A percentile compares a stretch with the other conserved stretches of the same genome.
Conservation (phyloP, 2,797 vertebrate genomes). For the Borostomias antarcticus region DNA sequence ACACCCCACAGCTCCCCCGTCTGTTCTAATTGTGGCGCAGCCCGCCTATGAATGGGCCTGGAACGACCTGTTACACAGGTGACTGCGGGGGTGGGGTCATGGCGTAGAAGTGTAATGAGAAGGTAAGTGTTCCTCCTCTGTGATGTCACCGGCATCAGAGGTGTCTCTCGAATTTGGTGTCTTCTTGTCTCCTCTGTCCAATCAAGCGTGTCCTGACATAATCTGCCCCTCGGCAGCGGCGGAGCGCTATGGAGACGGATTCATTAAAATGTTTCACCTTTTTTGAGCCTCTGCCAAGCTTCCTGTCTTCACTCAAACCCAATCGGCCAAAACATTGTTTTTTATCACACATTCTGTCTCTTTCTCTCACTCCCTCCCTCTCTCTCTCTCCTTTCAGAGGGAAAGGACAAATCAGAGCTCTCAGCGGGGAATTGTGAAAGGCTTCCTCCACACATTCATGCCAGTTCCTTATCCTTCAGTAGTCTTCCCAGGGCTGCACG, state of each 20-base stretch:
- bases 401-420: constrained; percentile 40
- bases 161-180: background rate
- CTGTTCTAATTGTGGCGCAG: too few species aligned
- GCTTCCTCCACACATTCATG: constrained; percentile 32
- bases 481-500: too few species aligned
- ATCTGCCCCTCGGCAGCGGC: constrained; percentile 36
- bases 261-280: constrained; percentile 62
- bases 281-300: constrained; percentile 45
- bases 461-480: constrained; percentile 26
- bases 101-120: constrained; percentile 58
- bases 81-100: constrained; percentile 49
- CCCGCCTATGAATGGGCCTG: constrained; percentile 54
- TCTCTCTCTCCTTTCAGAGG: constrained; percentile 30
- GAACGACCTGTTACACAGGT: constrained; percentile 62
- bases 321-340: constrained; percentile 49
- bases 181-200: constrained; percentile 40
- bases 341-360: background rate
- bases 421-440: constrained; percentile 44
- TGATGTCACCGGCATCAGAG: constrained; percentile 18
- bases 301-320: constrained; percentile 53
- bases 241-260: constrained; percentile 48
- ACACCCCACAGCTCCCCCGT: too few species aligned
- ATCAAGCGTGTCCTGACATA: constrained; percentile 50
- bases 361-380: constrained; percentile 23
- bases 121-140: constrained; percentile 31